Conservation (phyloP, 2,113 vertebrate genomes). For the Acinonyx jubatus region DNA sequence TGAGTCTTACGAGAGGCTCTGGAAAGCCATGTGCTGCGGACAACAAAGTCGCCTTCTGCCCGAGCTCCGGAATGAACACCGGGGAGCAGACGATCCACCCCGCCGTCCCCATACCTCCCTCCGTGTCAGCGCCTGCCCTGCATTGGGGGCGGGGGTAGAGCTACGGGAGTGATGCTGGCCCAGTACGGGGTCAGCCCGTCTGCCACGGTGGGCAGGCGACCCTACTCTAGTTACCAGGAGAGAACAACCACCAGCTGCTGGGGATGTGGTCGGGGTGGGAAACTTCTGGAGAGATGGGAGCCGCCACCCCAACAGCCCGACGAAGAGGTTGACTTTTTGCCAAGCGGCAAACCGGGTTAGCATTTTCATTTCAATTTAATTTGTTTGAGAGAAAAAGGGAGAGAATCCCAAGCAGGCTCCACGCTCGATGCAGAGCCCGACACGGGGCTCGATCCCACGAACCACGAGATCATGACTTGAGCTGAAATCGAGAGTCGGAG, state of each 20-base stretch:
- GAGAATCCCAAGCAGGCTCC: no score
- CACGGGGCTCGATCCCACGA: no score
- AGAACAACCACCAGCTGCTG: neutral
- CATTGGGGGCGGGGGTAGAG: neutral
- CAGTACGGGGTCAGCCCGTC: neutral
- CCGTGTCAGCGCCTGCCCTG: fast-evolving
- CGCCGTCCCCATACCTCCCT: fast-evolving
- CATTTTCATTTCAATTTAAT: neutral
- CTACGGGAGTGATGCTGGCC: neutral
- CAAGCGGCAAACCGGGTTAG: no score
- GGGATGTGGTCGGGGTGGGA: neutral
- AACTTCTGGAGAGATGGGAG: neutral
- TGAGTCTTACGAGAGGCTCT: neutral
- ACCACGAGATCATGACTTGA: no score
- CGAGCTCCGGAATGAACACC: neutral
- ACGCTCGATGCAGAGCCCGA: no score
- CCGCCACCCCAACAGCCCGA: neutral
- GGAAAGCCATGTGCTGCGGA: neutral
- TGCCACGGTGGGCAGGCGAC: neutral
- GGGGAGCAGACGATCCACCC: neutral
- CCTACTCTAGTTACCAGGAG: neutral
- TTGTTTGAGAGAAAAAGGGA: no score
- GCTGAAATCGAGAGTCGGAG: no score
- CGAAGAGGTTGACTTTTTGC: no score
- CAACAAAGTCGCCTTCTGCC: neutral